Evolutionary conservation across 92 coral and sea anemone genomes (phyloP), one percentile per base, ranked within the genome.

Genomic region (Bergia sp.): DNA sequence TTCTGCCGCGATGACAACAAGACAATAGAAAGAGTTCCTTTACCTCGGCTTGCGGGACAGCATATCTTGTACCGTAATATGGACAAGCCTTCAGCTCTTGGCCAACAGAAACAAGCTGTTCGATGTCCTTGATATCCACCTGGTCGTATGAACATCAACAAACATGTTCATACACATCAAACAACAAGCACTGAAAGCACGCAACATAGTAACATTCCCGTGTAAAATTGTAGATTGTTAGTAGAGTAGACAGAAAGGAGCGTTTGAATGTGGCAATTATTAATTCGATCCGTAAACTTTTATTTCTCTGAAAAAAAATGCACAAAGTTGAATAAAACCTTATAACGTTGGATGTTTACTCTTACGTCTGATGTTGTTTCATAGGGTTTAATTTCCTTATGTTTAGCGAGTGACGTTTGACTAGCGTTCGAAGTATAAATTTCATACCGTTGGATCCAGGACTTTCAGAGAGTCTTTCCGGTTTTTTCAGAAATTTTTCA

Each of bases 1-100:
- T 7, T 72, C 76, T 37, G 42, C 40, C 76, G 7, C 76, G 41
- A 29, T 9, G 18, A 37, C 16, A 36, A 37, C 38, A 5, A 40
- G 49, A 82, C n/a, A 29, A 41, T 41, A n/a, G 5, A 23, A 64
- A 20, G 29, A 4, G 10, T 13, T 29, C 40, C 0, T 39, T 82
- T 88, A 97, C 99, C 95, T 97, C 96, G 12, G 99, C 98, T 6
- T 94, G 91, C 12, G 99, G 98, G 3, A 97, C 92, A 13, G 98
- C 98, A 80, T 85, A 88, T 80, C 99, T 90, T 73, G 97, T 93
- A 41, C 99, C 99, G 89, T 97, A 97, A 75, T 97, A 97, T 23
- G 99, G 99, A 81, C 99, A 97, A 4, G 98, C 98, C 58, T 91
- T 84, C 49, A 96, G 87, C 72, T 97, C 95, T 88, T 96, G 92